phyloP scores from a whole-genome alignment of 2,888 invertebrate genomes.

The Oxycera nigricornis region DNA sequence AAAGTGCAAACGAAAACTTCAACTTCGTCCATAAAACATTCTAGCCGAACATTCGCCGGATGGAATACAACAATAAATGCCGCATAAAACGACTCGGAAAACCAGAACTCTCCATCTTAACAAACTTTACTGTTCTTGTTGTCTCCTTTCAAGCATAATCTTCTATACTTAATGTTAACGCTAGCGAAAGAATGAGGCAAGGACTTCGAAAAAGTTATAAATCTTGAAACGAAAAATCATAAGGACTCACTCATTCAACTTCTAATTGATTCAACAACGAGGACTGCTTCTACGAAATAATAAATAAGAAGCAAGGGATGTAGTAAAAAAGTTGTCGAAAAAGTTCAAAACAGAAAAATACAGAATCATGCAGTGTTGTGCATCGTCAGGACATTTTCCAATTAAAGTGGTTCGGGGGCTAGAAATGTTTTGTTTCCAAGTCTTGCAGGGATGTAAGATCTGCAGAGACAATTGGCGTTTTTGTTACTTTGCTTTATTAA shows the following conservation, averaged over 20 bases:
- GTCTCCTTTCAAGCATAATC: background rate
- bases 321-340: background rate
- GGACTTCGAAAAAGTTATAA: background rate
- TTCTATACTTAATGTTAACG: background rate
- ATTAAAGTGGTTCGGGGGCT: background rate
- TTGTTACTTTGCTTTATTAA: too few relatives aligned
- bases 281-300: background rate
- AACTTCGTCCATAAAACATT: conserved; percentile 15
- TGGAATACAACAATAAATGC: background rate
- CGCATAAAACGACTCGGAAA: background rate
- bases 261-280: background rate
- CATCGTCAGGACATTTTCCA: background rate
- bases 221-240: background rate
- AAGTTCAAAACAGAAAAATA: background rate
- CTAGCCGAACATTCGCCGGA: background rate
- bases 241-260: background rate
- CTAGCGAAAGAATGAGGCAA: background rate
- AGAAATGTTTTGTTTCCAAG: too few relatives aligned
- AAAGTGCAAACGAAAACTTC: background rate
- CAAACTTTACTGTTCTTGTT: background rate
- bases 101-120: background rate
- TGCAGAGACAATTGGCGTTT: too few relatives aligned
- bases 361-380: background rate
- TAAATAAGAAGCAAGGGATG: background rate
- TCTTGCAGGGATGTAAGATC: too few relatives aligned